Conservation (phyloP, 1,140 invertebrate genomes). For the Zaprionus ghesquierei region DNA sequence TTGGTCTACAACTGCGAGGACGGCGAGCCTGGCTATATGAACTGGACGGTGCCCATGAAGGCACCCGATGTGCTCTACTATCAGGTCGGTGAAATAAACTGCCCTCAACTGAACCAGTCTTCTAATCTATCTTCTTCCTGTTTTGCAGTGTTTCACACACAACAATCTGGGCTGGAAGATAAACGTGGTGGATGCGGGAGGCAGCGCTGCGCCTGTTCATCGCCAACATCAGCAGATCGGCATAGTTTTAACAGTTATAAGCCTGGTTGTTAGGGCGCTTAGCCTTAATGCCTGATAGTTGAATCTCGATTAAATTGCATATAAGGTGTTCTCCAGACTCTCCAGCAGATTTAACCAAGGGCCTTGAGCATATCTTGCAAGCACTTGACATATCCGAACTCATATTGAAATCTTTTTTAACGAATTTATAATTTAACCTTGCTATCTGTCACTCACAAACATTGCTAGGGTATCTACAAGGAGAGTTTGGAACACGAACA, state of each 20-base stretch:
- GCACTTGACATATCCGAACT: constrained; percentile 47
- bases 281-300: constrained; percentile 72
- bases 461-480: background rate
- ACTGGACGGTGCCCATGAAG: constrained; percentile 91
- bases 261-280: constrained; percentile 62
- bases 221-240: constrained; percentile 16
- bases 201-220: constrained; percentile 73
- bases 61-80: constrained; percentile 93
- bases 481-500: background rate
- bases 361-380: background rate
- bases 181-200: constrained; percentile 89
- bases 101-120: background rate
- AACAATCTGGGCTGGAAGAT: constrained; percentile 97
- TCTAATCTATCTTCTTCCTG: background rate
- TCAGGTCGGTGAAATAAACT: constrained; percentile 86
- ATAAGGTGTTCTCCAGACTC: constrained; percentile 3
- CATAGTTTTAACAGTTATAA: constrained; percentile 51
- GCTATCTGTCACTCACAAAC: background rate
- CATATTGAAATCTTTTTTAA: constrained; percentile 21
- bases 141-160: constrained; percentile 93
- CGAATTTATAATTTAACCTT: constrained; percentile 65
- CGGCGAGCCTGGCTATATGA: constrained; percentile 88
- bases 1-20: constrained; percentile 89
- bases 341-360: constrained; percentile 13
- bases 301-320: constrained; percentile 27